These are phyloP conservation scores for Diloba caeruleocephala DNA, from an alignment of 2,888 invertebrate species.

Conservation along the genomic window DNA sequence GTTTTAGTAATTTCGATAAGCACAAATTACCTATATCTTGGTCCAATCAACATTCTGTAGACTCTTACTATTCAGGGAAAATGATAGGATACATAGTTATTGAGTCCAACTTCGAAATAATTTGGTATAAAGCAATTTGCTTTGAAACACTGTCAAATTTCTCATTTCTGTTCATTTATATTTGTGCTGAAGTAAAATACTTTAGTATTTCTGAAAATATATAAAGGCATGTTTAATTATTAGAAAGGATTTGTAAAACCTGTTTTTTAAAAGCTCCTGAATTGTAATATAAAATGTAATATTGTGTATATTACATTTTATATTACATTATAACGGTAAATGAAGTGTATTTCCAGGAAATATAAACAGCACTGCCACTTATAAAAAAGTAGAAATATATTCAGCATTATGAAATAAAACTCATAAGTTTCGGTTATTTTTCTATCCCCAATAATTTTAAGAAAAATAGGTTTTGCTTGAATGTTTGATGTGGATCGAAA, in stretches of 20 bases:
- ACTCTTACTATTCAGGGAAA: slow-evolving; percentile 24
- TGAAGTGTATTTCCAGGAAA: too few relatives aligned
- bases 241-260: too few relatives aligned
- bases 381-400: slow-evolving; percentile 7
- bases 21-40: too few relatives aligned
- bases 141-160: neutral
- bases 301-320: too few relatives aligned
- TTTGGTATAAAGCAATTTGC: neutral
- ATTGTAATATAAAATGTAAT: too few relatives aligned
- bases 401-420: slow-evolving; percentile 10
- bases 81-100: slow-evolving; percentile 7
- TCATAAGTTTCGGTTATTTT: slow-evolving; percentile 14
- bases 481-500: slow-evolving; percentile 13
- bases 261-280: too few relatives aligned
- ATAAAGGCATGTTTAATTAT: too few relatives aligned
- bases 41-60: too few relatives aligned
- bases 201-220: too few relatives aligned
- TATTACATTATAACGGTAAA: too few relatives aligned
- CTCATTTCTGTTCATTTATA: neutral
- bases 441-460: slow-evolving; percentile 15
- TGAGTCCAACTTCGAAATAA: neutral
- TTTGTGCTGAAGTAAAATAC: too few relatives aligned
- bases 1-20: too few relatives aligned
- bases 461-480: slow-evolving; percentile 32
- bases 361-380: slow-evolving; percentile 3